phyloP scores from a whole-genome alignment of 1,140 invertebrate species.

The Zaprionus lachaisei region DNA sequence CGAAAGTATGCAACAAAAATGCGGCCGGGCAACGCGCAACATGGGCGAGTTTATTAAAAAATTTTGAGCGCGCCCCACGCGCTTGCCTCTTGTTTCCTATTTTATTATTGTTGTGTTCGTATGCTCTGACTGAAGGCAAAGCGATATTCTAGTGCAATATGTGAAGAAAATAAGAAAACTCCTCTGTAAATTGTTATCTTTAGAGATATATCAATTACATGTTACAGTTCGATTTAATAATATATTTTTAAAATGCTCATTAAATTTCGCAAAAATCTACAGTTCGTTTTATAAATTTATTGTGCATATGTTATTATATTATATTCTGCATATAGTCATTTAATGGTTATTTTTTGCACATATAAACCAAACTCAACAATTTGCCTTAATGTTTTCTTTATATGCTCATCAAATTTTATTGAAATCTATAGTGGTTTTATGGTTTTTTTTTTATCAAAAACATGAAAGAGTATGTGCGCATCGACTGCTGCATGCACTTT shows the following conservation, averaged over 20 bases:
- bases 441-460: no score
- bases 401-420: not conserved
- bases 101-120: slow-evolving; percentile 65
- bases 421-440: not conserved
- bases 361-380: no score
- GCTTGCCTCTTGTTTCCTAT: slow-evolving; percentile 35
- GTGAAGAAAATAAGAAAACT: not conserved
- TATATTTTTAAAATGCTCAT: no score
- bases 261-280: no score
- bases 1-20: slow-evolving; percentile 61
- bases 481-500: slow-evolving; percentile 34
- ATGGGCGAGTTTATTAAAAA: slow-evolving; percentile 78
- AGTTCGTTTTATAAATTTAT: not conserved
- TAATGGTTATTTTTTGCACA: not conserved
- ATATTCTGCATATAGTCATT: not conserved
- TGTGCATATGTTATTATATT: not conserved
- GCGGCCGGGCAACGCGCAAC: slow-evolving; percentile 27
- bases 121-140: slow-evolving; percentile 5
- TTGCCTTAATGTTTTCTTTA: not conserved
- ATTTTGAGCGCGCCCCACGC: slow-evolving; percentile 51
- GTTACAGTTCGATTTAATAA: not conserved
- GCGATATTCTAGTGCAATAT: slow-evolving; percentile 24
- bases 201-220: not conserved
- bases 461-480: not conserved
- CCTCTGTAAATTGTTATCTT: not conserved